Evolutionary conservation across 1,140 invertebrate genomes (phyloP).

Genomic region (Phymorhynchus buccinoides): DNA sequence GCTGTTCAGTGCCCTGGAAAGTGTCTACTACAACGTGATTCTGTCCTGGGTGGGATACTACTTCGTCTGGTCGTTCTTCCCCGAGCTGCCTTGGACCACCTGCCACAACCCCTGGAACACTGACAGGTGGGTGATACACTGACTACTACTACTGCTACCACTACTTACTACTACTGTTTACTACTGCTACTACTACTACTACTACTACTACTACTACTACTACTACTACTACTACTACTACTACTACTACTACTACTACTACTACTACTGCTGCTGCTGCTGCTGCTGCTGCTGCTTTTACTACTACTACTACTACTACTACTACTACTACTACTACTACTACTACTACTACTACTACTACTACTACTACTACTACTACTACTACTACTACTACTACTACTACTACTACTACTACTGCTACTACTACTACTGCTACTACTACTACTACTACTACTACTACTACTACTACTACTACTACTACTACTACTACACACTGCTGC

Average conservation of each 20-base stretch:
- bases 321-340: background rate
- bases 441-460: background rate
- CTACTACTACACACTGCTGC: too few species aligned
- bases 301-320: background rate
- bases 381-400: background rate
- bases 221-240: background rate
- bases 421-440: background rate
- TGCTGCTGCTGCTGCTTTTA: background rate
- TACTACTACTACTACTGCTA: background rate
- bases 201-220: background rate
- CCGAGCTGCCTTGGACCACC: slow-evolving; percentile 72
- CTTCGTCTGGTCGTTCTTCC: slow-evolving; percentile 69
- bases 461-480: too few species aligned
- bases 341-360: background rate
- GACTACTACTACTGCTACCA: background rate
- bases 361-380: background rate
- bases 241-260: background rate
- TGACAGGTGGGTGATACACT: slow-evolving; percentile 55
- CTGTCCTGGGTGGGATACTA: slow-evolving; percentile 75
- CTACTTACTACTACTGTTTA: too few species aligned
- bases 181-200: too few species aligned
- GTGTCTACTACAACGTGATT: slow-evolving; percentile 75
- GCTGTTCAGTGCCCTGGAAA: slow-evolving; percentile 40
- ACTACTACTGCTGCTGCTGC: background rate
- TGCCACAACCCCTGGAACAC: slow-evolving; percentile 75